Evolutionary conservation across 2,797 vertebrate species (phyloP).

Genomic region (Craterocephalus amniculus): DNA sequence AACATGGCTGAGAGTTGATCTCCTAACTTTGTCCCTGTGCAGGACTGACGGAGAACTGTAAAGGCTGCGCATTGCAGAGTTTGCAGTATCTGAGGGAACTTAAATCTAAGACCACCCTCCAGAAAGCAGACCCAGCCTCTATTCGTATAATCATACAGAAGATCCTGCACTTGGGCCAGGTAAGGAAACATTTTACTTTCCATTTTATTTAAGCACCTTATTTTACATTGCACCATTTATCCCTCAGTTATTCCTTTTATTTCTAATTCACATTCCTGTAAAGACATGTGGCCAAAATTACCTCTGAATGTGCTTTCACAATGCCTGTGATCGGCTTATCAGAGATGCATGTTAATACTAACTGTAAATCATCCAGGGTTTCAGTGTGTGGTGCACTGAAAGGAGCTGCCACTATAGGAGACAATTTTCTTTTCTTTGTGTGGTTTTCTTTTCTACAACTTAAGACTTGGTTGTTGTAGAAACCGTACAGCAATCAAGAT

Average conservation of each 20-base stretch:
- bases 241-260: background rate
- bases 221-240: too few species aligned
- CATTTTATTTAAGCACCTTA: background rate
- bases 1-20: constrained; percentile 4
- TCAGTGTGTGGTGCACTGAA: background rate
- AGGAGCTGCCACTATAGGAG: background rate
- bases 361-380: too few species aligned
- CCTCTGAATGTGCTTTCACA: background rate
- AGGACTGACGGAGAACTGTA: constrained; percentile 90
- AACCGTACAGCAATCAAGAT: background rate
- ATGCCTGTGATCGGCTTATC: background rate
- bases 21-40: background rate
- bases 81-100: constrained; percentile 85
- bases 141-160: constrained; percentile 79
- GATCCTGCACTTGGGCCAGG: constrained; percentile 91
- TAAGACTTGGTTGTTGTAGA: background rate
- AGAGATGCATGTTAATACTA: background rate
- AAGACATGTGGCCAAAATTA: background rate
- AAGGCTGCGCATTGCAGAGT: constrained; percentile 85
- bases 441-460: background rate
- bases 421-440: background rate
- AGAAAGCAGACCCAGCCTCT: constrained; percentile 79
- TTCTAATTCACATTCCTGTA: background rate
- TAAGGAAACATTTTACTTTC: constrained; percentile 48
- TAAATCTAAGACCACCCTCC: constrained; percentile 84